Conservation (phyloP, 1,140 invertebrate species). For the Dolichoris vasculosae region DNA sequence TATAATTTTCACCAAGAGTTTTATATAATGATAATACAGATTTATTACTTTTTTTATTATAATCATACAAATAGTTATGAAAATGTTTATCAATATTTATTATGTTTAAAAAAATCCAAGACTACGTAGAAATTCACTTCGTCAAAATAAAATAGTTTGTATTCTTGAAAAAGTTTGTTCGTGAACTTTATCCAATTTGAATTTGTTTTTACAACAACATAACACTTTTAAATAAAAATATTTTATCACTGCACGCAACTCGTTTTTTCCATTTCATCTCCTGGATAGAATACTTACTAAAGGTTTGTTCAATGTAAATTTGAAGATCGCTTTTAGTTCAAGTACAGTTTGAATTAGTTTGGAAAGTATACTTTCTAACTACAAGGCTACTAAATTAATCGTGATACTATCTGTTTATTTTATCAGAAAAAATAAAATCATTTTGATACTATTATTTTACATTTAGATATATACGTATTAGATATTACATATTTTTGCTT, state of each 20-base stretch:
- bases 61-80: not conserved
- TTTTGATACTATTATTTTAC: no score
- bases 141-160: not conserved
- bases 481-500: no score
- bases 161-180: not conserved
- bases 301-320: not conserved
- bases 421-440: no score
- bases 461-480: no score
- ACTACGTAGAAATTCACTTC: not conserved
- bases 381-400: not conserved
- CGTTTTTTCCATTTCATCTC: not conserved
- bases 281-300: not conserved
- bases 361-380: not conserved
- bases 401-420: not conserved
- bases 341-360: not conserved
- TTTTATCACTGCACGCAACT: not conserved
- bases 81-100: not conserved
- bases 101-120: not conserved
- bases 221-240: slow-evolving; percentile 5
- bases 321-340: not conserved
- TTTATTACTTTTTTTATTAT: not conserved
- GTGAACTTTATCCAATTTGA: not conserved
- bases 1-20: not conserved
- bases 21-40: not conserved
- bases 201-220: no score